Evolutionary conservation across 2,888 invertebrate species (phyloP).

Genomic region (Oscheius sp.): DNA sequence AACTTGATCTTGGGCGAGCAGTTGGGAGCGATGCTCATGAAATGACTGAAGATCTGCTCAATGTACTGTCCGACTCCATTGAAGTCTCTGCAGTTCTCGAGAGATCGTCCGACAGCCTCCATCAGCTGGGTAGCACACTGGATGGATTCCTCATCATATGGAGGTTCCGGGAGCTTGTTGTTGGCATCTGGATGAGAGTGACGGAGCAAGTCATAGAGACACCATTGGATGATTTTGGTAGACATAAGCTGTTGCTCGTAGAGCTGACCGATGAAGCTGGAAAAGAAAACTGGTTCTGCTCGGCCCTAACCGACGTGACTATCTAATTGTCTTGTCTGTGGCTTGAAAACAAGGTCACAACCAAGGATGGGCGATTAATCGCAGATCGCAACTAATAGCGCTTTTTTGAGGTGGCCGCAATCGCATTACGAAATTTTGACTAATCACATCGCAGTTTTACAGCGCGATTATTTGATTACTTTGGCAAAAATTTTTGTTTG

Average conservation of each 20-base stretch:
- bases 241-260: slow-evolving; percentile 54
- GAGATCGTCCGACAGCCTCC: slow-evolving; percentile 23
- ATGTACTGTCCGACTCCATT: slow-evolving; percentile 34
- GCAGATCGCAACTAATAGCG: too few relatives aligned
- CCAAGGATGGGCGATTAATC: too few relatives aligned
- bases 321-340: too few relatives aligned
- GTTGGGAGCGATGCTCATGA: slow-evolving; percentile 36
- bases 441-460: too few relatives aligned
- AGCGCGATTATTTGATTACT: too few relatives aligned
- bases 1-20: slow-evolving; percentile 59
- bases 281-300: slow-evolving; percentile 10
- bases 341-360: too few relatives aligned
- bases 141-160: slow-evolving; percentile 48
- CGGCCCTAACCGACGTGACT: too few relatives aligned
- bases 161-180: slow-evolving; percentile 28
- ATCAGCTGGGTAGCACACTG: slow-evolving; percentile 47
- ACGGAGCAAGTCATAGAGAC: slow-evolving; percentile 50
- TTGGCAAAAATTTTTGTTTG: too few relatives aligned
- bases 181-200: slow-evolving; percentile 29
- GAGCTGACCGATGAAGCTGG: slow-evolving; percentile 65
- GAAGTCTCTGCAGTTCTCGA: slow-evolving; percentile 26
- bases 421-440: too few relatives aligned
- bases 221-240: slow-evolving; percentile 55
- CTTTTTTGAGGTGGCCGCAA: too few relatives aligned
- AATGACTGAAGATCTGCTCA: slow-evolving; percentile 42